Evolutionary conservation across 2,113 vertebrate genomes (phyloP), one percentile per base, ranked within the genome.

Genomic region (Myanophis thanlyinensis): DNA sequence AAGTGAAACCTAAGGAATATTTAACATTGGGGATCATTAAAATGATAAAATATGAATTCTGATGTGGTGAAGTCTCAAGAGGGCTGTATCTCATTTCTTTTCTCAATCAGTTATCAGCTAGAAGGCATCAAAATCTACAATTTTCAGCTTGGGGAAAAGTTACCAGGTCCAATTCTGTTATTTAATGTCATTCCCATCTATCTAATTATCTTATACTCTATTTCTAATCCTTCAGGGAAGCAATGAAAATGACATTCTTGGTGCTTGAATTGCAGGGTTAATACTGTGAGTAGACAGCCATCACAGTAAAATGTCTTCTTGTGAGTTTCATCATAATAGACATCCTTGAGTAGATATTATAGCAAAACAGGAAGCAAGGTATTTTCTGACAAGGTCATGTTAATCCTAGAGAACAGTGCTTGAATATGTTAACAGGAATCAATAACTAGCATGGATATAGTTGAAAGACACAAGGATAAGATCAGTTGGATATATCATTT

Each of bases 341-440:
- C n/a, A 51, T 35, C 84, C 47, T 8, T 27, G 54, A 85, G 89
- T 54, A 93, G 92, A 27, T 40, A 56, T 90, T 87, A 46, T 35
- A 90, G 86, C 87, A 47, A 93, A 93, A 87, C 73, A 90, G 84
- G 54, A 93, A 87, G 54, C 51, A 52, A 85, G 56, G 56, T 85
- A 27, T 87, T 44, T 92, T 92, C 88, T 89, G 67, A 92, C 51
- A 92, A 89, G 67, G 67, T 85, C 91, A 89, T 85, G 91, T 27
- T 93, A 93, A 94, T 47, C 52, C 94, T 23, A 22, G 86, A 91
- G 90, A 80, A 47, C 11, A 5, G 93, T n/a, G 59, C 90, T 59
- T 96, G 93, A 67, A 96, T 94, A 88, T 89, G 93, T 95, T 96
- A 96, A 94, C 91, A 62, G 95, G 94, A 95, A 95, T 96, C 94